phyloP scores from a whole-genome alignment of 2,113 vertebrate genomes.

The Felis catus region DNA sequence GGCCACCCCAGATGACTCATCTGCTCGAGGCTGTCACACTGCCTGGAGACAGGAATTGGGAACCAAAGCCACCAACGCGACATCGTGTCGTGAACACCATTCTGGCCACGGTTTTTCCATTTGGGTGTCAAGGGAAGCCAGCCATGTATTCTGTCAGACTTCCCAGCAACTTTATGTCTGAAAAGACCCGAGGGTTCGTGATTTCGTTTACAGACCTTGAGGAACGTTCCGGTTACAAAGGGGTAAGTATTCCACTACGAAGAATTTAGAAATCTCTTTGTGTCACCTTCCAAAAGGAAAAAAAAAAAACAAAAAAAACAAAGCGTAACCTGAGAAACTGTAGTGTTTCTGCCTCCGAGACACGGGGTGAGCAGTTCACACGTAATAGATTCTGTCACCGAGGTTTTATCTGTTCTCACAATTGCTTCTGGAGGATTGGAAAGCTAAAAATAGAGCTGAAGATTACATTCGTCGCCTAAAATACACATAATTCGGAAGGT shows the following conservation, averaged over 20 bases:
- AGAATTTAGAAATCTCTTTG: background rate
- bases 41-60: rapidly evolving
- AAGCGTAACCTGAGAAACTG: background rate
- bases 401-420: constrained; percentile 16
- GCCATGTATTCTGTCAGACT: background rate
- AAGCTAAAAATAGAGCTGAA: constrained; percentile 58
- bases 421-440: constrained; percentile 24
- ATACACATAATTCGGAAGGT: background rate
- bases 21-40: rapidly evolving
- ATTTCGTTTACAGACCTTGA: constrained; percentile 12
- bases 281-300: background rate
- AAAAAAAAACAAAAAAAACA: background rate
- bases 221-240: background rate
- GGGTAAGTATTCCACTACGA: background rate
- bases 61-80: background rate
- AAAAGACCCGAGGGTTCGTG: background rate
- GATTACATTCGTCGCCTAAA: constrained; percentile 20
- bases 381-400: background rate
- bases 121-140: background rate
- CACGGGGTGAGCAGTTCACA: background rate
- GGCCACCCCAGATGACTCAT: background rate
- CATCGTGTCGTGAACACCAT: background rate
- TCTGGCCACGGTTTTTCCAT: background rate
- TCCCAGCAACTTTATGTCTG: background rate
- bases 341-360: background rate